Conservation (phyloP, 1,140 invertebrate genomes). For the Cyclargus thomasi region DNA sequence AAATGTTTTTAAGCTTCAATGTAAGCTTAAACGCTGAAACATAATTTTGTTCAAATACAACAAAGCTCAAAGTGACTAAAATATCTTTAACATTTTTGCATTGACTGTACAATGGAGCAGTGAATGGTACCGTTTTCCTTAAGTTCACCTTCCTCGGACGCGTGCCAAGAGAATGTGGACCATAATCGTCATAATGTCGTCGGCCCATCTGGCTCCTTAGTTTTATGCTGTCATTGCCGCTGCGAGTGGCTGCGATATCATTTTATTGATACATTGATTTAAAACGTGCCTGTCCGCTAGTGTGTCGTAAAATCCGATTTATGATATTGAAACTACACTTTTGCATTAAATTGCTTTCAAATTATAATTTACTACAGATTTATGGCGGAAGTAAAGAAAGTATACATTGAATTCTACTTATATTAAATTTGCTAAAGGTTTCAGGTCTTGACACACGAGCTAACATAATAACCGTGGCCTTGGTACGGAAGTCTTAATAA, state of each 20-base stretch:
- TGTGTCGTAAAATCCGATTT: not conserved
- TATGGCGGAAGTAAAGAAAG: no score
- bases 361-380: not conserved
- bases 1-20: no score
- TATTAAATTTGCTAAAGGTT: no score
- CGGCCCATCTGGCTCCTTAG: constrained; percentile 14
- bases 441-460: no score
- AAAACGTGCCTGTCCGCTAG: not conserved
- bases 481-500: no score
- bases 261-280: constrained; percentile 15
- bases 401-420: no score
- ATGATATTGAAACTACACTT: not conserved
- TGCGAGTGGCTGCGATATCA: constrained; percentile 5
- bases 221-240: constrained; percentile 16
- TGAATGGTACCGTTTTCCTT: constrained; percentile 11
- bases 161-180: constrained; percentile 14
- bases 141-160: constrained; percentile 15
- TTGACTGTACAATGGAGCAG: constrained; percentile 5
- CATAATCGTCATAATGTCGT: constrained; percentile 16
- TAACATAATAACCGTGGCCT: no score
- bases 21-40: no score
- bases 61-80: not conserved
- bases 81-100: not conserved
- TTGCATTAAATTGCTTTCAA: not conserved
- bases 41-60: no score